These are phyloP conservation scores for Kryptolebias marmoratus DNA, from an alignment of 2,113 vertebrate genomes.

Conservation along the genomic window DNA sequence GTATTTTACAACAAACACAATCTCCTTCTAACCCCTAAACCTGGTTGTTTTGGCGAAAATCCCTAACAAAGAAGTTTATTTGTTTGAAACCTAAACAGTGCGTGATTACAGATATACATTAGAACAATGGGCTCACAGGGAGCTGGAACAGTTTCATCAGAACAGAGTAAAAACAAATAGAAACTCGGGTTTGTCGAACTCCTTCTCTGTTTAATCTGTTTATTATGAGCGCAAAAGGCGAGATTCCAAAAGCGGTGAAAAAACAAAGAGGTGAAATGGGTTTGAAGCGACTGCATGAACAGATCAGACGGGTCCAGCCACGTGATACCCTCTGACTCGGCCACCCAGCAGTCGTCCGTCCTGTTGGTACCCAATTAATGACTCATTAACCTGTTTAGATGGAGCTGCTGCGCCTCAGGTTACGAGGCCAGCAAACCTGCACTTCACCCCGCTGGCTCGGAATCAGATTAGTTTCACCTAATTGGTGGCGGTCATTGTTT, in stretches of 20 bases:
- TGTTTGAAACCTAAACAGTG: too few species aligned
- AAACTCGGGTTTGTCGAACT: too few species aligned
- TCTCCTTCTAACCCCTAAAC: background rate
- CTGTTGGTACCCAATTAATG: conserved; percentile 62
- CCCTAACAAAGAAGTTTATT: background rate
- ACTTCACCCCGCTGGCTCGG: conserved; percentile 30
- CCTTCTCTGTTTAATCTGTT: too few species aligned
- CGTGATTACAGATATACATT: too few species aligned
- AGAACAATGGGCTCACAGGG: too few species aligned
- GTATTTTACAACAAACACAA: background rate
- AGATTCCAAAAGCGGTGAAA: conserved; percentile 13
- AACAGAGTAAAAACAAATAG: too few species aligned
- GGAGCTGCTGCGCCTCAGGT: conserved; percentile 49
- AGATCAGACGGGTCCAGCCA: conserved; percentile 66
- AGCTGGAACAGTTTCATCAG: too few species aligned
- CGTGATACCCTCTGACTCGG: conserved; percentile 60
- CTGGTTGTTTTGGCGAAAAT: background rate
- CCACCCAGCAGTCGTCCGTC: conserved; percentile 34
- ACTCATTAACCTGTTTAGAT: conserved; percentile 59
- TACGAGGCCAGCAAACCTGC: conserved; percentile 48
- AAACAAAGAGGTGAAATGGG: conserved; percentile 56
- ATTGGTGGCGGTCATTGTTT: conserved; percentile 22
- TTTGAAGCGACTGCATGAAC: conserved; percentile 61
- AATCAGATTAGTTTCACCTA: conserved; percentile 49
- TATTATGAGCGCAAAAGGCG: background rate